Evolutionary conservation across 2,888 invertebrate species (phyloP), one percentile per base, ranked within the genome.

Genomic region (Anaspis maculata): DNA sequence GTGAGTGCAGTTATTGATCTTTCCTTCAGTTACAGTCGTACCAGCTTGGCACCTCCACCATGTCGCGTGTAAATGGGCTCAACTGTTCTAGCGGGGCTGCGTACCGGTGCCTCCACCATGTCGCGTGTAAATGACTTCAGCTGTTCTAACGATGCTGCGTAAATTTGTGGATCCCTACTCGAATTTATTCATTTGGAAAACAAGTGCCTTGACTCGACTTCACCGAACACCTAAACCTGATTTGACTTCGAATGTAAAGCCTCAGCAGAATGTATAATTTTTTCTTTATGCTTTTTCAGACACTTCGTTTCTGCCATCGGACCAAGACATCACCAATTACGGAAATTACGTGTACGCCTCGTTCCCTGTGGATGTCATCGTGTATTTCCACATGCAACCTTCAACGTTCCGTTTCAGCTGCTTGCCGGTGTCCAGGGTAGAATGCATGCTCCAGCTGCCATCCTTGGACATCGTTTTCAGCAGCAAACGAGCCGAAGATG

Each of bases 351-450:
- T 84, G 46, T 89, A 89, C 61, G 85, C 90, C 21, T 91, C 94
- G 32, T 96, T 98, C 65, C 97, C 97, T 0, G 95, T 98, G 1
- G 97, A 98, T 68, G 95, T 98, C 13, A 89, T 98, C 49, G 95
- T 98, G 24, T 95, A 95, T 67, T 90, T 98, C 70, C 90, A 92
- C 66, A 95, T 97, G 82, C 94, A 96, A 62, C 95, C 96, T 1
- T 92, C 92, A 33, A 90, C 92, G 1, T 91, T 96, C 66, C 70
- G 96, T 37, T 97, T 98, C 68, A 91, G 90, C 48, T 96, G 96
- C 66, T 73, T 94, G 54, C 96, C 96, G 1, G 88, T 92, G 1
- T 94, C 94, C 3, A 72, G 94, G 41, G 95, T 96, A 2, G 95
- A 96, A 68, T 96, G 96, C 58, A 83, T 95, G 76, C 72, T 96